Evolutionary conservation across 2,797 vertebrate genomes (phyloP), one percentile per base, ranked within the genome.

Genomic region (Sebastes trivittatus): DNA sequence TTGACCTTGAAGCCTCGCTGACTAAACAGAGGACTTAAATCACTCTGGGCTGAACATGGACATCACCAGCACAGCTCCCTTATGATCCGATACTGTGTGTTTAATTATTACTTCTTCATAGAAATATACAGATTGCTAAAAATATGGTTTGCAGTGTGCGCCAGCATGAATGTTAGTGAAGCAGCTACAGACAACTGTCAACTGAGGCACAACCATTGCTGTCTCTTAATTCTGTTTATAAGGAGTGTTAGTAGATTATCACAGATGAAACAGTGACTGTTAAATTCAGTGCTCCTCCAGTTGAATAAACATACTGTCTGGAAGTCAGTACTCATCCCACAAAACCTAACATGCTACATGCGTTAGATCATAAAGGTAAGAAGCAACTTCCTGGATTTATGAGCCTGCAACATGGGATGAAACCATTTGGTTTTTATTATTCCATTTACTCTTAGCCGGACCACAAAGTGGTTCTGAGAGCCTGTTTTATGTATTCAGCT

Each of bases 401-500:
- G 96, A 97, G 93, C 85, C 96, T 95, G 95, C 97, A 98, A 98
- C 97, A 97, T 97, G 96, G 97, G 97, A 99, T 97, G 97, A 98
- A 98, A 97, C 97, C 97, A 98, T 99, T 98, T 99, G 97, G 97
- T 97, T 98, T 98, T 98, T 98, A 99, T 99, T 98, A 98, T 98
- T 99, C 97, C 97, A 98, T 98, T 98, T 98, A 98, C 97, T 97
- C 96, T 98, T 97, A 97, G 97, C 97, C 94, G 96, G 97, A 97
- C 97, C 97, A 97, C 97, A 97, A 97, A 97, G 97, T 95, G 97
- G 97, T 98, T 97, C 96, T 97, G 97, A 97, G 98, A 97, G 97
- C 95, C 97, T 98, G 98, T 97, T 99, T 99, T 99, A 99, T 99
- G 98, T 99, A 98, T 99, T 98, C 98, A 99, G 98, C 98, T 99